phyloP scores from a whole-genome alignment of 2,888 invertebrate species.

The Apamea anceps region DNA sequence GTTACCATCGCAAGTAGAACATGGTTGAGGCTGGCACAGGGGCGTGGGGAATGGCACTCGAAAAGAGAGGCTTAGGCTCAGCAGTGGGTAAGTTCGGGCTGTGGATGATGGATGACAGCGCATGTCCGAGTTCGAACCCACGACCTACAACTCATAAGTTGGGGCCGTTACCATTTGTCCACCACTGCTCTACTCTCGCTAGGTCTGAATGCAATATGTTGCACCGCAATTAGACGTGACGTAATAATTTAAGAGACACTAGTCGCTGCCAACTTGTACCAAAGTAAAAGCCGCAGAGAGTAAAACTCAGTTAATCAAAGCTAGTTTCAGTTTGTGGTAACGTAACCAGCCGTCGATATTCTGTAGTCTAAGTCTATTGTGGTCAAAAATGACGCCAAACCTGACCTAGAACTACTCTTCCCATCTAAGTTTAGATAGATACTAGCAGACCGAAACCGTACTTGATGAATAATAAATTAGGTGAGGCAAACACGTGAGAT shows the following conservation, averaged over 20 bases:
- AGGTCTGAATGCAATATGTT: background rate
- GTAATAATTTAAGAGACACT: background rate
- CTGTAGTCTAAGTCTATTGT: background rate
- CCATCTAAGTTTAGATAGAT: slow-evolving; percentile 2
- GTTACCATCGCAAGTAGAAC: too few relatives aligned
- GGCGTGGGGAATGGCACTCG: too few relatives aligned
- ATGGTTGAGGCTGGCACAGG: too few relatives aligned
- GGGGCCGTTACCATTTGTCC: too few relatives aligned
- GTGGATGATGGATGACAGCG: too few relatives aligned
- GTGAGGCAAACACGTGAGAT: background rate
- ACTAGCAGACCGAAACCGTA: background rate
- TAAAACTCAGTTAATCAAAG: background rate
- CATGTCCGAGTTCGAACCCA: too few relatives aligned
- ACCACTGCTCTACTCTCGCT: too few relatives aligned
- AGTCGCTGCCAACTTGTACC: background rate
- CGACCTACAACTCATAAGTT: too few relatives aligned
- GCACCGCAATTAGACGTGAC: background rate
- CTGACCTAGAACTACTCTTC: background rate
- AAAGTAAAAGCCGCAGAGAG: background rate
- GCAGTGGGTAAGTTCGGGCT: too few relatives aligned
- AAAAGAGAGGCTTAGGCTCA: too few relatives aligned
- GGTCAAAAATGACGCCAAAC: background rate
- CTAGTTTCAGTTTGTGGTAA: background rate
- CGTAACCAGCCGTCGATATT: too few relatives aligned
- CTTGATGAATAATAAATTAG: slow-evolving; percentile 14